A percentile compares a stretch with the other conserved stretches of the same genome.
Evolutionary conservation across 2,113 vertebrate species (phyloP).

Genomic region (Cyprinus carpio): DNA sequence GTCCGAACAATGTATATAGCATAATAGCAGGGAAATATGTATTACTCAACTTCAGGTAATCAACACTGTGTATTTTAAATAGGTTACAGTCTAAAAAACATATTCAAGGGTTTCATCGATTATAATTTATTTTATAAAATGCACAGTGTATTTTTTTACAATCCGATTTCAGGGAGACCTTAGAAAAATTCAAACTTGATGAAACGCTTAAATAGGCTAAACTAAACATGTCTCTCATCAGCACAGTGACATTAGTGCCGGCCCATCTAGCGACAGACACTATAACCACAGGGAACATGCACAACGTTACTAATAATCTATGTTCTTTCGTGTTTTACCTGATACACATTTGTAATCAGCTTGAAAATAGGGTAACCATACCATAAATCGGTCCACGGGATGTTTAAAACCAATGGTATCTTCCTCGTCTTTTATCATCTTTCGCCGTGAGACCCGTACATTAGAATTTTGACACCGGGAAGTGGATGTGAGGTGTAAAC

Average conservation of each 20-base stretch:
- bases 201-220: background rate
- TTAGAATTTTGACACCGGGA: conserved; percentile 15
- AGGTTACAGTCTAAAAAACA: background rate
- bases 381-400: background rate
- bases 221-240: background rate
- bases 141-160: background rate
- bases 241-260: background rate
- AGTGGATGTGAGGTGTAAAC: conserved; percentile 18
- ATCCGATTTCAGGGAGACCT: too few relatives aligned
- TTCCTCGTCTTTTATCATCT: background rate
- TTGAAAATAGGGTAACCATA: background rate
- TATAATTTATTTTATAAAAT: background rate
- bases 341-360: background rate
- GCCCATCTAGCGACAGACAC: conserved; percentile 10
- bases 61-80: background rate
- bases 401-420: background rate
- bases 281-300: background rate
- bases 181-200: background rate
- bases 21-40: background rate
- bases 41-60: background rate
- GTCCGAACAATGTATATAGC: background rate
- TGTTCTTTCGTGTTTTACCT: background rate
- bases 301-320: background rate
- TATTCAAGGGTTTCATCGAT: background rate
- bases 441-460: conserved; percentile 33